A percentile compares a stretch with the other conserved stretches of the same genome.
Conservation (phyloP, 2,113 vertebrate species). For the Benitochromis conjunctus region DNA sequence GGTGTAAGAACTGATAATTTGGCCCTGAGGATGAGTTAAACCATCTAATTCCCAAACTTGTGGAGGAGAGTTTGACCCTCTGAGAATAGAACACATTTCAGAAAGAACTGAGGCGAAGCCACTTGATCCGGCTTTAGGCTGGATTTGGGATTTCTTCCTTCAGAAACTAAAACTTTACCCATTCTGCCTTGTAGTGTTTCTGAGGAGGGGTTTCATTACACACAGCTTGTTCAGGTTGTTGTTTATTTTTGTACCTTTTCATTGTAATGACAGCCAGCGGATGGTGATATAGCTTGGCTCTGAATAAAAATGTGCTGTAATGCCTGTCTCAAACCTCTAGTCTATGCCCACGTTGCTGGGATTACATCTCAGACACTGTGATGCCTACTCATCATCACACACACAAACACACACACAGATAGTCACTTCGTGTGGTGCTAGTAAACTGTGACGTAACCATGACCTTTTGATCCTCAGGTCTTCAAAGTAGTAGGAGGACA, state of each 20-base stretch:
- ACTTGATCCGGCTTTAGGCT: constrained; percentile 40
- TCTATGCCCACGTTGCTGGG: background rate
- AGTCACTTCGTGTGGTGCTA: background rate
- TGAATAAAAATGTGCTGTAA: background rate
- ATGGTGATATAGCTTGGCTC: background rate
- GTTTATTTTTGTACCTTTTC: background rate
- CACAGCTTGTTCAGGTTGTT: background rate
- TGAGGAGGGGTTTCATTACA: background rate
- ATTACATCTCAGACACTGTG: background rate
- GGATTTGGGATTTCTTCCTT: constrained; percentile 33
- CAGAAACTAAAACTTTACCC: constrained; percentile 17
- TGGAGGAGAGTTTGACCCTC: constrained; percentile 20
- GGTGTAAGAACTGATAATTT: constrained; percentile 10
- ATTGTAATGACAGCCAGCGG: background rate
- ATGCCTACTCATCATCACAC: background rate
- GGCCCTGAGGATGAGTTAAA: constrained; percentile 8
- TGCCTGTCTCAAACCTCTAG: constrained; percentile 5
- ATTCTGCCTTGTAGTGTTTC: background rate
- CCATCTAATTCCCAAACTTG: constrained; percentile 21
- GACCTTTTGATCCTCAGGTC: constrained; percentile 35
- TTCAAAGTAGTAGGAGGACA: constrained; percentile 19
- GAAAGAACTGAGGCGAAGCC: constrained; percentile 22
- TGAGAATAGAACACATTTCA: constrained; percentile 38
- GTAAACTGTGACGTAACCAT: background rate
- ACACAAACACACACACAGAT: background rate